Evolutionary conservation across 2,888 invertebrate genomes (phyloP), one percentile per base, ranked within the genome.

Genomic region (Stenodema calcarata): DNA sequence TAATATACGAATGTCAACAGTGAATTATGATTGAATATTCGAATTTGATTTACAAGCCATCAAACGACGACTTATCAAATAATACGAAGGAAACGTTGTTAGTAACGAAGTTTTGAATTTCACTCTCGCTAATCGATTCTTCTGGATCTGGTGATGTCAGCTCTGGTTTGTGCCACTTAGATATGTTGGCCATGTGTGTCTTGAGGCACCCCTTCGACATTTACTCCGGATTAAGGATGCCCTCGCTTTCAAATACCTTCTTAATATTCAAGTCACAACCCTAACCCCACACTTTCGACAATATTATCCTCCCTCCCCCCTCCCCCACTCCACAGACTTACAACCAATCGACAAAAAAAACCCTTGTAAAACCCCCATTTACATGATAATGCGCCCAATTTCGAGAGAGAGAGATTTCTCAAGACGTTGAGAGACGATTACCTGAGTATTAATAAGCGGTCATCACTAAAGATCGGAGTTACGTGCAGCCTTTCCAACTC

Each of bases 371-470:
- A 78, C 44, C 44, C 4, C 44, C 78, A 78, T 78, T 78, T 78
- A 44, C 44, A 78, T 78, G 18, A 12, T 78, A 44, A 78, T 78
- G 78, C 44, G n/a, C 14, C 44, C 44, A 6, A 44, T 70, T 44
- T 78, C 44, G 14, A n/a, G 18, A n/a, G 35, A n/a, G n/a, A n/a
- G 78, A 44, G 78, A 78, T 78, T 78, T 78, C 78, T 44, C 78
- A 78, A 78, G 78, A 11, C 18, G 41, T 9, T 14, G 27, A 0
- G 44, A 27, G 35, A 11, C 16, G 23, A 44, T 78, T 78, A 44
- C 41, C 73, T 4, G 23, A 12, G 78, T 44, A 78, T 78, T 78
- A 78, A 78, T 78, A 42, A 78, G 78, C 78, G 78, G 78, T 78
- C 78, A 78, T 78, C 78, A 76, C 18, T 76, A 42, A 6, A 18